Percentiles rank a stretch among this genome's conserved stretches.
phyloP scores from a whole-genome alignment of 2,797 vertebrate species.

The Phoebastria nigripes region DNA sequence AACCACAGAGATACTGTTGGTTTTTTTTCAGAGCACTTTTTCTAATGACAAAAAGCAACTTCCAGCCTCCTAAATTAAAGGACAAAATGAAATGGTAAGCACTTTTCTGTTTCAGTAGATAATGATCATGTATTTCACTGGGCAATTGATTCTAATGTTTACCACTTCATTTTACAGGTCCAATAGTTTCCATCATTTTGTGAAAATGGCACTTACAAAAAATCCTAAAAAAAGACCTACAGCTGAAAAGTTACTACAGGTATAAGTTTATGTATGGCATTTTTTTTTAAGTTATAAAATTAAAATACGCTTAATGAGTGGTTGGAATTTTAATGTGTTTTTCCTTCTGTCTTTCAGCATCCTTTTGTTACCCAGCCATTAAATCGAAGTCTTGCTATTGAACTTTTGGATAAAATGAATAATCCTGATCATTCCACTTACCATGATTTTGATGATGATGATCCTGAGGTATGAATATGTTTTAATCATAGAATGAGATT shows the following conservation, averaged over 20 bases:
- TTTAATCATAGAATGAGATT: background rate
- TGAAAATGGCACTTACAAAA: conserved; percentile 95
- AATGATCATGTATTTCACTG: background rate
- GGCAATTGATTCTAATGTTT: background rate
- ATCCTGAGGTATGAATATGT: conserved; percentile 85
- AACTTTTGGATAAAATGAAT: conserved; percentile 93
- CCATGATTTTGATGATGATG: conserved; percentile 93
- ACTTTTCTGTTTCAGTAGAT: conserved; percentile 4
- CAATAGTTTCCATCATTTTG: conserved; percentile 97
- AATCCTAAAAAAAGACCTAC: conserved; percentile 95
- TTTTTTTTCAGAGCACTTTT: conserved; percentile 87
- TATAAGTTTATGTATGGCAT: conserved; percentile 51
- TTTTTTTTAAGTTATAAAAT: background rate
- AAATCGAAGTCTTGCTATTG: conserved; percentile 94
- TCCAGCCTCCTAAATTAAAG: conserved; percentile 97
- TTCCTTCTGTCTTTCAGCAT: conserved; percentile 78
- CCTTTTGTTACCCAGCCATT: conserved; percentile 95
- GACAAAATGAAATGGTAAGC: conserved; percentile 95
- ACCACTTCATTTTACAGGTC: conserved; percentile 80
- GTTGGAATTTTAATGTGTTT: background rate
- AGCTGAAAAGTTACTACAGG: conserved; percentile 95
- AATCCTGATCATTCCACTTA: conserved; percentile 95
- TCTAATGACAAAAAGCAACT: conserved; percentile 99
- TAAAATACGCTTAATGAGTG: background rate
- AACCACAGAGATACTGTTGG: background rate